Percentiles rank a stretch among this genome's conserved stretches.
These are phyloP conservation scores for Hydrochoerus hydrochaeris DNA, from an alignment of 2,113 vertebrate genomes.

Conservation along the genomic window DNA sequence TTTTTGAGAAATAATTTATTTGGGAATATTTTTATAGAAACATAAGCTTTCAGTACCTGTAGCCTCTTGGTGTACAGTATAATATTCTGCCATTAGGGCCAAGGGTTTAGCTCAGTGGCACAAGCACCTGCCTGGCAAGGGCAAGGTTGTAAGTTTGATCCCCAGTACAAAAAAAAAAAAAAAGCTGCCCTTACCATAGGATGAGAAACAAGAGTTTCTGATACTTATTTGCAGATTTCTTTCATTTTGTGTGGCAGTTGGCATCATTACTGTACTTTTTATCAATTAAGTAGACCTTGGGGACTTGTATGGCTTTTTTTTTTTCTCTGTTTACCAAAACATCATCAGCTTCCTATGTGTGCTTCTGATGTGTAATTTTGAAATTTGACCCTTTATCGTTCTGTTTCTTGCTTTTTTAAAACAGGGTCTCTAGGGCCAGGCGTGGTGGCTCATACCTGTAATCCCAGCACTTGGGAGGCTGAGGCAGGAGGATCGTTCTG, in stretches of 20 bases:
- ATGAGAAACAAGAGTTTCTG: not conserved
- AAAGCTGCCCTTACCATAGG: not conserved
- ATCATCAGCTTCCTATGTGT: not conserved
- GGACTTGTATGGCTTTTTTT: not conserved
- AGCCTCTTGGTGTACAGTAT: not conserved
- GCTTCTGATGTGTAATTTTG: constrained; percentile 22
- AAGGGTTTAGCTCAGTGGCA: too few relatives aligned
- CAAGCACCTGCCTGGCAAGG: too few relatives aligned
- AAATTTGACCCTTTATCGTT: not conserved
- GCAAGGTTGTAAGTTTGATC: too few relatives aligned
- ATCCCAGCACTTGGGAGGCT: too few relatives aligned
- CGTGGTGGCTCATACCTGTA: too few relatives aligned
- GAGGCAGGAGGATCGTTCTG: too few relatives aligned
- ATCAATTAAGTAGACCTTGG: not conserved
- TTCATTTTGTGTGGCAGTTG: not conserved
- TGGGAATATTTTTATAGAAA: not conserved
- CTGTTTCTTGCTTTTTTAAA: too few relatives aligned
- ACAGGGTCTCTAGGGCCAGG: too few relatives aligned
- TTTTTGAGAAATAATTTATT: constrained; percentile 51
- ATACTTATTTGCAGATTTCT: not conserved
- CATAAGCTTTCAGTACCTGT: not conserved
- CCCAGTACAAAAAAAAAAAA: too few relatives aligned
- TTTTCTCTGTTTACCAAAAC: not conserved
- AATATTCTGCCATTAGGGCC: not conserved
- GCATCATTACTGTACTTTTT: not conserved